A percentile compares a stretch with the other conserved stretches of the same genome.
Conservation (phyloP, 2,113 vertebrate species). For the Chloebia gouldiae region DNA sequence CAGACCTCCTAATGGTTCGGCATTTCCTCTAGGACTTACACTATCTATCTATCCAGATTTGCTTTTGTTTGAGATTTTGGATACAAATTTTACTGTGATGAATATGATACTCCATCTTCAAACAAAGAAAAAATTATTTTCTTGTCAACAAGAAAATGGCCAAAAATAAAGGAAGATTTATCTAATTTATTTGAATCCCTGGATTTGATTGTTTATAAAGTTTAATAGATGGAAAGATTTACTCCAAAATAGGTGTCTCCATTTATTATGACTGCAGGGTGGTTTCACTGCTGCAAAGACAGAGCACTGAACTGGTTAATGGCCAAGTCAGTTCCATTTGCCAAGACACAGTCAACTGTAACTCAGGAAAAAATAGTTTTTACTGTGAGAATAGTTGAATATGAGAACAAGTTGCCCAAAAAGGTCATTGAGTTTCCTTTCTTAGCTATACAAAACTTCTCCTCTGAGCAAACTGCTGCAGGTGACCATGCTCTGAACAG, state of each 20-base stretch:
- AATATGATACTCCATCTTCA: background rate
- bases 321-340: background rate
- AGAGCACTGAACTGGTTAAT: background rate
- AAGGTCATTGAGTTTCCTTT: background rate
- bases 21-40: background rate
- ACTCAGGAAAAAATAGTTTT: background rate
- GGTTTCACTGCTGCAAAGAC: background rate
- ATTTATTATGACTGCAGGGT: background rate
- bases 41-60: background rate
- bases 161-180: background rate
- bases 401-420: background rate
- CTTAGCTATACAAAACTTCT: background rate
- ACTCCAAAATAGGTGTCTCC: background rate
- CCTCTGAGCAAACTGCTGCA: background rate
- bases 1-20: background rate
- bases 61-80: background rate
- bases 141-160: background rate
- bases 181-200: background rate
- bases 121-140: background rate
- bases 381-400: background rate
- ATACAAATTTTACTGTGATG: background rate
- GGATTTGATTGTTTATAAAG: background rate
- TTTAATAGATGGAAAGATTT: background rate
- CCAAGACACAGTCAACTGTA: background rate
- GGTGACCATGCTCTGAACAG: background rate